These are phyloP conservation scores for Halcyon chelicuti DNA, from an alignment of 2,797 vertebrate species.

Conservation along the genomic window DNA sequence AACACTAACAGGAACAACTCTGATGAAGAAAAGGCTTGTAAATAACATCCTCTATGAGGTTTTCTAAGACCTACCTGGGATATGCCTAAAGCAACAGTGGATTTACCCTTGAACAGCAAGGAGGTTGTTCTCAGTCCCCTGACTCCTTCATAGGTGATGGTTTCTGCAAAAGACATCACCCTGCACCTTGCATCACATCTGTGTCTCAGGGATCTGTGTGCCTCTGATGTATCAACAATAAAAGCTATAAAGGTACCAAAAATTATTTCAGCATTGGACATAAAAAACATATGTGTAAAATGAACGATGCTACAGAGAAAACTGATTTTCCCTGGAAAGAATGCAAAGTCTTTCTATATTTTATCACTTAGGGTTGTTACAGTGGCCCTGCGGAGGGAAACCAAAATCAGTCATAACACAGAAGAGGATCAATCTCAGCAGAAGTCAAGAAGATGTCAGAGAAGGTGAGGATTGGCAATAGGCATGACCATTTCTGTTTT, in stretches of 20 bases:
- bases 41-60: not conserved
- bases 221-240: not conserved
- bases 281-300: not conserved
- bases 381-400: not conserved
- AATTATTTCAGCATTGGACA: not conserved
- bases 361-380: not conserved
- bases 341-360: not conserved
- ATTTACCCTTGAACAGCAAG: not conserved
- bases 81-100: not conserved
- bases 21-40: not conserved
- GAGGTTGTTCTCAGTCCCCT: not conserved
- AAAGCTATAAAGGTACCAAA: not conserved
- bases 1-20: not conserved
- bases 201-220: not conserved
- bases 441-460: rapidly evolving
- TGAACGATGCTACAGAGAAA: not conserved
- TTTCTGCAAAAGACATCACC: not conserved
- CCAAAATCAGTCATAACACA: not conserved
- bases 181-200: not conserved
- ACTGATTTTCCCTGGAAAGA: not conserved
- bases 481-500: not conserved
- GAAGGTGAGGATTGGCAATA: not conserved
- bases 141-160: not conserved
- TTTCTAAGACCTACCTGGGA: not conserved
- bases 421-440: not conserved